Conservation (phyloP, 1,140 invertebrate genomes). For the Amphibalanus amphitrite region DNA sequence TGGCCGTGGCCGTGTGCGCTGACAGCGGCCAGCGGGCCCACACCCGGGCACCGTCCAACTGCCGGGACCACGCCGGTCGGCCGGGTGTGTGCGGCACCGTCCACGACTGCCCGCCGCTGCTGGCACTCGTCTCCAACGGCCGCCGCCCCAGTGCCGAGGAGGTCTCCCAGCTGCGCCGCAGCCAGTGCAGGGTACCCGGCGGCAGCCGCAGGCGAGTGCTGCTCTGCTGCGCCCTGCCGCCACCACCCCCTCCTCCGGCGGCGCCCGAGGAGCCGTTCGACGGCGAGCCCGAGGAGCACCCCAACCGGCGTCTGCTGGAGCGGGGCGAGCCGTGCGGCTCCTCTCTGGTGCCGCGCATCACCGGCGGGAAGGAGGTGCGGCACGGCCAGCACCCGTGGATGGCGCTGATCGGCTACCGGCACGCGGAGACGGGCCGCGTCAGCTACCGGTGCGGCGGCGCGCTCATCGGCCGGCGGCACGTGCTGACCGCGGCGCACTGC, state of each 20-base stretch:
- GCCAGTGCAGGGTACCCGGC: neutral
- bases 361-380: neutral
- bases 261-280: neutral
- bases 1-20: neutral
- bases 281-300: neutral
- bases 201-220: neutral
- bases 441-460: slow-evolving; percentile 27
- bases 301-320: neutral
- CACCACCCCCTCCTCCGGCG: too few relatives aligned
- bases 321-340: neutral
- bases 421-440: neutral
- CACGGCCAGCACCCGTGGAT: neutral
- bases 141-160: neutral
- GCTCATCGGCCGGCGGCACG: slow-evolving; percentile 26
- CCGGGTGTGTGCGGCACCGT: neutral
- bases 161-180: neutral
- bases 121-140: neutral
- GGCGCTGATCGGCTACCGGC: neutral
- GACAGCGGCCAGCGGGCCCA: too few relatives aligned
- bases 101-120: neutral
- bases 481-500: slow-evolving; percentile 35
- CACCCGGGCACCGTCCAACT: neutral
- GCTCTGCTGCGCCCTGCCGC: neutral
- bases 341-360: neutral
- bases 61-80: neutral